Percentiles rank a stretch among this genome's conserved stretches.
phyloP scores from a whole-genome alignment of 2,888 invertebrate genomes.

The Oegoconia quadripuncta region DNA sequence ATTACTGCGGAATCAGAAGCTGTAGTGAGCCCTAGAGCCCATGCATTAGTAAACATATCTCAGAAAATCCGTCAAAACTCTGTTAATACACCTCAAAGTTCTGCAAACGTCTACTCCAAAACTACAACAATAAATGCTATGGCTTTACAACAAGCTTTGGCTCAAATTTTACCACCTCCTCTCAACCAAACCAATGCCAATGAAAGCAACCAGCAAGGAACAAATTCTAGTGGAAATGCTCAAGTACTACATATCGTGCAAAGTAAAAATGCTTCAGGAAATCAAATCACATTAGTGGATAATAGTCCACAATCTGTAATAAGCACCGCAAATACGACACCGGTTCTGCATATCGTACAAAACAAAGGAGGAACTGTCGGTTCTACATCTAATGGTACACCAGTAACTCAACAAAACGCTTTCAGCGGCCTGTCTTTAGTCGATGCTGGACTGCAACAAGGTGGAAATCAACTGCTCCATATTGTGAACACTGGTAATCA shows the following conservation, averaged over 20 bases:
- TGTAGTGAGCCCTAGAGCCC: slow-evolving; percentile 38
- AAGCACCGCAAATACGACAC: slow-evolving; percentile 54
- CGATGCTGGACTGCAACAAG: slow-evolving; percentile 63
- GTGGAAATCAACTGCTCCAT: slow-evolving; percentile 69
- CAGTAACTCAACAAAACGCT: slow-evolving; percentile 44
- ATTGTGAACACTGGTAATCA: slow-evolving; percentile 69
- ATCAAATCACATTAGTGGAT: slow-evolving; percentile 63
- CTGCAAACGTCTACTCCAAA: slow-evolving; percentile 52
- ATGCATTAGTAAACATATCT: slow-evolving; percentile 72
- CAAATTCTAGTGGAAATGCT: slow-evolving; percentile 37
- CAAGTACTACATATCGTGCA: slow-evolving; percentile 73
- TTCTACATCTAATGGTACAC: slow-evolving; percentile 41
- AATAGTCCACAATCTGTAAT: slow-evolving; percentile 62
- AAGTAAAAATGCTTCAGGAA: slow-evolving; percentile 61
- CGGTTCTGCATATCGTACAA: slow-evolving; percentile 70
- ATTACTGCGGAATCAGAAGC: slow-evolving; percentile 55
- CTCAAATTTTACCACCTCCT: slow-evolving; percentile 68
- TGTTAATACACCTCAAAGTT: slow-evolving; percentile 31
- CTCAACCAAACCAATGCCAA: slow-evolving; percentile 52
- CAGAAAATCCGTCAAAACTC: slow-evolving; percentile 65
- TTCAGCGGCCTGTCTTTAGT: slow-evolving; percentile 65
- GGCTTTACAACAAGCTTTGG: slow-evolving; percentile 68
- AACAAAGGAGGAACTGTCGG: slow-evolving; percentile 46
- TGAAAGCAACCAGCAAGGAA: slow-evolving; percentile 45
- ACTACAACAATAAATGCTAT: slow-evolving; percentile 59